A percentile compares a stretch with the other conserved stretches of the same genome.
These are phyloP conservation scores for Mionectes macconnelli DNA, from an alignment of 2,113 vertebrate species.

Conservation along the genomic window DNA sequence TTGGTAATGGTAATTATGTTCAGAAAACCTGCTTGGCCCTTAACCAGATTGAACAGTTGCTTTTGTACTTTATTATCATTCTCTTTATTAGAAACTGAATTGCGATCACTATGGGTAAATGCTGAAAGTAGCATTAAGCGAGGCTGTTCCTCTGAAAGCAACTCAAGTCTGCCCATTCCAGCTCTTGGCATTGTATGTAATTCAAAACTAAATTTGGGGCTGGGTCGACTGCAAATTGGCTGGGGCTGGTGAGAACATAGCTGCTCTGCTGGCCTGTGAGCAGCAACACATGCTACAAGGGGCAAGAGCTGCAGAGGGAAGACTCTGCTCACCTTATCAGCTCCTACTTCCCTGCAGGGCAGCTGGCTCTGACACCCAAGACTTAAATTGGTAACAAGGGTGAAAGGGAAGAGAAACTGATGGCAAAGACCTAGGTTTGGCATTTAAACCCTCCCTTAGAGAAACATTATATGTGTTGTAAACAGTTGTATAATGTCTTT, in stretches of 20 bases:
- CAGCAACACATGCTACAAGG: rapidly evolving
- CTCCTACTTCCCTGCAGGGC: not conserved
- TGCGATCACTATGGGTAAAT: not conserved
- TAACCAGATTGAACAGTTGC: not conserved
- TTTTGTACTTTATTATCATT: not conserved
- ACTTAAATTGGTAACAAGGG: not conserved
- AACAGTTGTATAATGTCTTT: not conserved
- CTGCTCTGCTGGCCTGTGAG: not conserved
- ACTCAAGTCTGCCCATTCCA: not conserved
- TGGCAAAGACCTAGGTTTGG: not conserved
- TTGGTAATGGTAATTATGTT: not conserved
- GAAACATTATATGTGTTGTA: not conserved
- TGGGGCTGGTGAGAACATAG: not conserved
- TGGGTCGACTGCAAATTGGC: not conserved
- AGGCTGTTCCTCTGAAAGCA: not conserved
- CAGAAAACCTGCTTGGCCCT: not conserved
- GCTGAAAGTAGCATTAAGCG: not conserved
- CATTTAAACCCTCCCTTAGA: not conserved
- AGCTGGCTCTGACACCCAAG: not conserved
- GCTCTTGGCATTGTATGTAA: not conserved
- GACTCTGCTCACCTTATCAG: not conserved
- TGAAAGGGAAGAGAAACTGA: not conserved
- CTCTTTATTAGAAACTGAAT: not conserved
- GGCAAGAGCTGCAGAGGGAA: not conserved
- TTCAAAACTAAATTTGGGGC: not conserved